Percentiles rank a stretch among this genome's conserved stretches.
phyloP scores from a whole-genome alignment of 2,888 invertebrate species.

The Hypselothyrea guttata region DNA sequence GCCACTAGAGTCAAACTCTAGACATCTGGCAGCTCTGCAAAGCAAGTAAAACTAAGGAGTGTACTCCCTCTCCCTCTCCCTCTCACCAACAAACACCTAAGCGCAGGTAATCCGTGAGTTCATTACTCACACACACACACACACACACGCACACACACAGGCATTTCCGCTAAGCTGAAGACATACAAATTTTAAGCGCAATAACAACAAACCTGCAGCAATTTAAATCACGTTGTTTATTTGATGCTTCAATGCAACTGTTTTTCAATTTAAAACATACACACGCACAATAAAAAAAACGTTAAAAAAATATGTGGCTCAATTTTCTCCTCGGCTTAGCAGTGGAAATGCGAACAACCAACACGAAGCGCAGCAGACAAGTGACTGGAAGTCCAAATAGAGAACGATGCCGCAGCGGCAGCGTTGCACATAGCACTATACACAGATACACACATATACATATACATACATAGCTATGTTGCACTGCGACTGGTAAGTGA shows the following conservation, averaged over 20 bases:
- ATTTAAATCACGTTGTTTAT: background rate
- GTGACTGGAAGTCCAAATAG: conserved; percentile 45
- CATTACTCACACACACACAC: conserved; percentile 1
- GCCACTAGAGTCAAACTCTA: too few species aligned
- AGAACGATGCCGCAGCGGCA: conserved; percentile 42
- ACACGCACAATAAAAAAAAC: conserved; percentile 22
- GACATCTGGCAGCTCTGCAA: too few species aligned
- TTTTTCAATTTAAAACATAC: conserved; percentile 10
- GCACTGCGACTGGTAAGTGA: conserved; percentile 15
- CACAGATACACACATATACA: too few species aligned
- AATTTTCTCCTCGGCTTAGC: conserved; percentile 22
- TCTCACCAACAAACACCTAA: background rate
- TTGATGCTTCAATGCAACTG: too few species aligned
- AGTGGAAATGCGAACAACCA: conserved; percentile 33
- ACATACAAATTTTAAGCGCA: conserved; percentile 36
- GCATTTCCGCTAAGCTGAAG: conserved; percentile 45
- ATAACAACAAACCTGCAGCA: conserved; percentile 11
- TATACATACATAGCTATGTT: conserved; percentile 1
- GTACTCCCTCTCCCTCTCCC: too few species aligned
- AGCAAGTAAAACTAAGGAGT: too few species aligned
- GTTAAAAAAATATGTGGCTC: too few species aligned
- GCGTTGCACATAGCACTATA: conserved; percentile 31
- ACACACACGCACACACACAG: conserved; percentile 12
- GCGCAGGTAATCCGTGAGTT: conserved; percentile 26
- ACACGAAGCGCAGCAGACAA: conserved; percentile 46